Evolutionary conservation across 2,888 invertebrate species (phyloP).

Genomic region (Molorchus minor): DNA sequence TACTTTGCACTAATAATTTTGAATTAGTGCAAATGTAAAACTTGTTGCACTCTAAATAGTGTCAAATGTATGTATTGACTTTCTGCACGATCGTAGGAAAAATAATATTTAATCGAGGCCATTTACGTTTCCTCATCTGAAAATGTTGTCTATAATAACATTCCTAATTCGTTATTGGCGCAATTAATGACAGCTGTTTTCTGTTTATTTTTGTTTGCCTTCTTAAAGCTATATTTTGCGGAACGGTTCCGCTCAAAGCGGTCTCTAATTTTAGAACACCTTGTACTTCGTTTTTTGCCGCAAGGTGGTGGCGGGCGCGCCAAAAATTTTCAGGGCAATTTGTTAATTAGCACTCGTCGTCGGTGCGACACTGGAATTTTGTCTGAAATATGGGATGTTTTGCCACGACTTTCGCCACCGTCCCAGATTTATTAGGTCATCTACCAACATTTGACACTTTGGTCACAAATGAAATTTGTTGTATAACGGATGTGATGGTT

Average conservation of each 20-base stretch:
- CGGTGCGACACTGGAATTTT: not conserved
- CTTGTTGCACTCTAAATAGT: too few relatives aligned
- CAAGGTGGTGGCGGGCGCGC: constrained; percentile 7
- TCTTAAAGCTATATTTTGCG: constrained; percentile 31
- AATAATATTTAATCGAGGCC: too few relatives aligned
- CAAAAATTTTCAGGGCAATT: constrained; percentile 3
- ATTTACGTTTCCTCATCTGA: constrained; percentile 14
- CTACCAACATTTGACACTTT: too few relatives aligned
- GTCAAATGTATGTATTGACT: too few relatives aligned
- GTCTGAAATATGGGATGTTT: too few relatives aligned
- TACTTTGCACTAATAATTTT: too few relatives aligned
- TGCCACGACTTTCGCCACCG: too few relatives aligned
- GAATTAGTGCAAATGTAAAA: too few relatives aligned
- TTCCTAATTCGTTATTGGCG: constrained; percentile 18
- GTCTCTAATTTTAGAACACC: constrained; percentile 16
- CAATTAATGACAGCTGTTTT: constrained; percentile 33
- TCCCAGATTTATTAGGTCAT: too few relatives aligned
- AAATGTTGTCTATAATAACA: constrained; percentile 23
- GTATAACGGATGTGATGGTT: too few relatives aligned
- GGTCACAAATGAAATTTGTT: too few relatives aligned
- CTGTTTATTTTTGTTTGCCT: constrained; percentile 29
- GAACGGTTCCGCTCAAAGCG: constrained; percentile 24
- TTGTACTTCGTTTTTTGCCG: constrained; percentile 10
- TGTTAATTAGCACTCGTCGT: not conserved
- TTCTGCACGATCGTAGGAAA: too few relatives aligned